Base-by-base conservation (phyloP, 2,888 invertebrate species). In the Coelopa pilipes region DNA sequence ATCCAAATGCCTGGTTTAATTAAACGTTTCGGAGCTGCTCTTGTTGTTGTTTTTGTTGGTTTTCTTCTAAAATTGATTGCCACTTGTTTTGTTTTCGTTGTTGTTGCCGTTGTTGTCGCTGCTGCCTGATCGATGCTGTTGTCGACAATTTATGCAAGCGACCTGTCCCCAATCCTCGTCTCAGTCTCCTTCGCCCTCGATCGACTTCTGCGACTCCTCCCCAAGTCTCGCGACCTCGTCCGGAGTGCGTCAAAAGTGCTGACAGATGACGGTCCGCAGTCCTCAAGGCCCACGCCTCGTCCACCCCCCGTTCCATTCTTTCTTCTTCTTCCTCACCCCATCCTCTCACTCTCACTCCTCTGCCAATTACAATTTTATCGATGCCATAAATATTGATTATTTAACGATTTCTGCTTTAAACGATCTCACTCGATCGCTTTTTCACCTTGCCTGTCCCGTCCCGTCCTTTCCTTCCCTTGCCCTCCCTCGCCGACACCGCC, bases 1-100 rank as follows among this genome's bases (percentile, higher is more conserved):
- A 62, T 60, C 53, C 60, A 72, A 70, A 74, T 73, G 76, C 75
- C 70, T 76, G 75, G 62, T 24, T 69, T 73, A 76, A 74, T 72
- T 71, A 74, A 74, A 65, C 63, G 59, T 60, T 68, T 74, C 74
- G 62, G 68, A 59, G 66, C 67, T 75, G 73, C n/a, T 34, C 63
- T 55, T 21, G 15, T 34, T 67, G 9, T 34, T 15, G 24, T 50
- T 55, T 70, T 74, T 57, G 55, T 13, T 19, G 19, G n/a, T n/a
- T n/a, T n/a, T n/a, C 34, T 63, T 57, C 7, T 34, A 34, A 34
- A 4, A 34, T 34, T 34, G 2, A 34, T 34, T 34, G 7, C 34
- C 34, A 7, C 34, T 7, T 34, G 2, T 34, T 4, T 34, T 34
- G 34, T 34, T 2, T 2, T 34, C 7, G 34, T 34, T 34, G 34